These are phyloP conservation scores for Ophthalmolycus amberensis DNA, from an alignment of 2,113 vertebrate species.

Conservation along the genomic window DNA sequence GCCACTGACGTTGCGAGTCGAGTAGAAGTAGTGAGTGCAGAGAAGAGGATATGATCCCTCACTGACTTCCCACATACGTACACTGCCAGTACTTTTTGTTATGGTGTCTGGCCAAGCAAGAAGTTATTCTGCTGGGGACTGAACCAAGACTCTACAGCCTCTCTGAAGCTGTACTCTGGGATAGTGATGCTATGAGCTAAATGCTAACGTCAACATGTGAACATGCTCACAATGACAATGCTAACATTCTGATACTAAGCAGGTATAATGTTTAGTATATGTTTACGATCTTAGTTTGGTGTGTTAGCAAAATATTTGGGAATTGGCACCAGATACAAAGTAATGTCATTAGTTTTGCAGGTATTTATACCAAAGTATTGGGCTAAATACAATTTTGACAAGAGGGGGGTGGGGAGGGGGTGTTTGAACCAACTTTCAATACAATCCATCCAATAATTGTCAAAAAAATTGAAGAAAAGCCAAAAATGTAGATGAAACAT, in stretches of 20 bases:
- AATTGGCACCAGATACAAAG: no score
- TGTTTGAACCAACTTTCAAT: no score
- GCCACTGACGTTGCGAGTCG: slow-evolving; percentile 25
- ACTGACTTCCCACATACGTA: slow-evolving; percentile 25
- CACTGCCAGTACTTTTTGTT: slow-evolving; percentile 8
- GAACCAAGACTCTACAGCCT: not conserved
- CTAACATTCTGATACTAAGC: not conserved
- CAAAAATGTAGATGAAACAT: no score
- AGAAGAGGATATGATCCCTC: slow-evolving; percentile 11
- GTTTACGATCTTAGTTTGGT: not conserved
- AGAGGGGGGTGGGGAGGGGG: no score
- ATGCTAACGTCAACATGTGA: not conserved
- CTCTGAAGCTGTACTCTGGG: not conserved
- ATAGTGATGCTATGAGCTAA: not conserved
- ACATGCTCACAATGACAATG: not conserved
- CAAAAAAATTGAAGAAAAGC: no score
- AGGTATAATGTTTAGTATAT: no score
- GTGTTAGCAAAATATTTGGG: no score
- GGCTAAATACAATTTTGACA: no score
- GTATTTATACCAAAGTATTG: no score
- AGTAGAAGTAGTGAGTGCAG: slow-evolving; percentile 32
- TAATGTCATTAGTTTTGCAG: no score
- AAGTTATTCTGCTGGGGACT: slow-evolving; percentile 16
- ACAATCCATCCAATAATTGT: no score
- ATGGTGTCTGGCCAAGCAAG: not conserved